Evolutionary conservation across 2,888 invertebrate species (phyloP).

Genomic region (Gastracanthus pulcherrimus): DNA sequence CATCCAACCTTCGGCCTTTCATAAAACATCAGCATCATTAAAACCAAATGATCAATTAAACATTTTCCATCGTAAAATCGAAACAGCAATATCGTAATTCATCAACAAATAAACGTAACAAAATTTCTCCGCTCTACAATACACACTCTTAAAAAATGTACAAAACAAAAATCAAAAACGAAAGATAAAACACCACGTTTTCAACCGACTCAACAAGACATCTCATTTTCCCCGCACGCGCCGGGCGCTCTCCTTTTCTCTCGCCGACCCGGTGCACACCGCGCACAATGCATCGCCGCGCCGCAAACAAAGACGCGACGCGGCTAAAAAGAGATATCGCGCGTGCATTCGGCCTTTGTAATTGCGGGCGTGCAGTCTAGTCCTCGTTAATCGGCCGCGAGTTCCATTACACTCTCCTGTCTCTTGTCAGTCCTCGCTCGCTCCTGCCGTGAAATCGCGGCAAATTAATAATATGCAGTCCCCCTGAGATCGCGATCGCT

Average conservation of each 20-base stretch:
- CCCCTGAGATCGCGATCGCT: not conserved
- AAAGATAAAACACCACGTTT: not conserved
- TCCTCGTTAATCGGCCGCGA: too few relatives aligned
- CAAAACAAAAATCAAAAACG: too few relatives aligned
- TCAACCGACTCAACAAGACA: not conserved
- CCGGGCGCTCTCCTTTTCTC: not conserved
- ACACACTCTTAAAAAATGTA: too few relatives aligned
- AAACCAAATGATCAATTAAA: too few relatives aligned
- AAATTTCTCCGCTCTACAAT: too few relatives aligned
- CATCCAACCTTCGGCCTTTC: too few relatives aligned
- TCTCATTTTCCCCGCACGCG: not conserved
- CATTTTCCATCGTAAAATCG: too few relatives aligned
- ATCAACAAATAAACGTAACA: too few relatives aligned
- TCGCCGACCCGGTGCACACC: not conserved
- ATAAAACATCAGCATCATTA: too few relatives aligned
- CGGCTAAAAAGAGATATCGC: not conserved
- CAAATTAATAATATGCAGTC: not conserved
- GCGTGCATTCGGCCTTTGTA: not conserved
- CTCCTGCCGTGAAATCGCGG: slow-evolving; percentile 5
- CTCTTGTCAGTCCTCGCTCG: not conserved
- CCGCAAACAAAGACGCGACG: too few relatives aligned
- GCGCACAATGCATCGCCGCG: not conserved
- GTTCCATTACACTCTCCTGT: too few relatives aligned
- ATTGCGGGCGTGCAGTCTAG: not conserved
- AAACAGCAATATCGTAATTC: too few relatives aligned